These are phyloP conservation scores for Drosophila kambysellisi DNA, from an alignment of 2,888 invertebrate genomes.

Conservation along the genomic window DNA sequence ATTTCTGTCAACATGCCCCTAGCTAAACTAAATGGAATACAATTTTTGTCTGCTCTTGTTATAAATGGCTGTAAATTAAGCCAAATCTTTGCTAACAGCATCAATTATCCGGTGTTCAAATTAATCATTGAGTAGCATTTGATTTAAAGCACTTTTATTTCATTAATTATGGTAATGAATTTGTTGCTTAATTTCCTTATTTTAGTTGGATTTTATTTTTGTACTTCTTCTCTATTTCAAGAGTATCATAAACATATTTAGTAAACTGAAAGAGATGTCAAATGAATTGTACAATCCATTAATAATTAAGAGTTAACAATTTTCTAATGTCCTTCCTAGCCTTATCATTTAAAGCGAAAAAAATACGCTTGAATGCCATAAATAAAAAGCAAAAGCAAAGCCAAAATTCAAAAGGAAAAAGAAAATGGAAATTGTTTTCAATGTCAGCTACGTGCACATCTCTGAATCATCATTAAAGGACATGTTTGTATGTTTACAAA, in stretches of 20 bases:
- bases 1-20: constrained; percentile 38
- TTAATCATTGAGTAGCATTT: constrained; percentile 12
- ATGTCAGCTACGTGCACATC: constrained; percentile 40
- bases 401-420: neutral
- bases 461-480: constrained; percentile 19
- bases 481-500: neutral
- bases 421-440: constrained; percentile 27
- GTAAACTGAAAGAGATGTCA: neutral
- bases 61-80: neutral
- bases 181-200: neutral
- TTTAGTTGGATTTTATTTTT: neutral
- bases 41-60: neutral
- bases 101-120: constrained; percentile 31
- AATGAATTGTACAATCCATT: neutral
- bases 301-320: neutral
- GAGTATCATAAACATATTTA: too few relatives aligned
- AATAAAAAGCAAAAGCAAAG: neutral
- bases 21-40: constrained; percentile 29
- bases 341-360: neutral
- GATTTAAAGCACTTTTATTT: neutral
- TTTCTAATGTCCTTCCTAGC: neutral
- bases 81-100: constrained; percentile 1
- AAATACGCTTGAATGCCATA: neutral
- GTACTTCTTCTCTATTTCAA: neutral
- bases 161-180: constrained; percentile 5